phyloP scores from a whole-genome alignment of 2,888 invertebrate species.

The Callyntrura guangdongensis region DNA sequence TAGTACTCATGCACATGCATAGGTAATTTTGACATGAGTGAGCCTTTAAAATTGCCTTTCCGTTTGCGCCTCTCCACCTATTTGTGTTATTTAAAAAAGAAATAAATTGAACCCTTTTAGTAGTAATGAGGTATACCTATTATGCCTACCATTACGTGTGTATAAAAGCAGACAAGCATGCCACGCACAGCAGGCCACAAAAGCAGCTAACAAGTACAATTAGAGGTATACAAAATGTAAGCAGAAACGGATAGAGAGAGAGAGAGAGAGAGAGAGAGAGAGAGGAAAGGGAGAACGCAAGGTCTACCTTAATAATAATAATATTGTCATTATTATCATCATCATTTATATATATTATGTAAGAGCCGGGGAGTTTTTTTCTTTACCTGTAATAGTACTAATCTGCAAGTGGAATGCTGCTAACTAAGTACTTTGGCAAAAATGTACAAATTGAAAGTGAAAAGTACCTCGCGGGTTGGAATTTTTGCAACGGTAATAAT shows the following conservation, averaged over 20 bases:
- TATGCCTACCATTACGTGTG: background rate
- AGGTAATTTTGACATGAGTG: constrained; percentile 21
- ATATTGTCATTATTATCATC: background rate
- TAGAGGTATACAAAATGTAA: background rate
- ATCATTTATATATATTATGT: background rate
- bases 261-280: no score
- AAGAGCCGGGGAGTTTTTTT: background rate
- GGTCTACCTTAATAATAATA: constrained; percentile 13
- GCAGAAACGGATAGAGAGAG: no score
- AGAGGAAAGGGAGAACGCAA: constrained; percentile 1
- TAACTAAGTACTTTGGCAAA: background rate
- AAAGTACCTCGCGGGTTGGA: constrained; percentile 14
- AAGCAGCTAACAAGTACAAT: background rate
- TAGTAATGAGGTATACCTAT: background rate
- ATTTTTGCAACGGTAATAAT: background rate
- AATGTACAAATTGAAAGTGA: constrained; percentile 36
- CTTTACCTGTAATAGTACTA: no score
- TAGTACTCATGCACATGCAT: no score
- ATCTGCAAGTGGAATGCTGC: background rate
- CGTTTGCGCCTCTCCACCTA: background rate
- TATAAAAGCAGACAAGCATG: no score
- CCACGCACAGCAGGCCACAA: background rate
- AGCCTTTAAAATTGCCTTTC: constrained; percentile 23
- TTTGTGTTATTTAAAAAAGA: background rate
- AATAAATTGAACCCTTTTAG: no score